Evolutionary conservation across 2,113 vertebrate genomes (phyloP).

Genomic region (Otolemur garnettii): DNA sequence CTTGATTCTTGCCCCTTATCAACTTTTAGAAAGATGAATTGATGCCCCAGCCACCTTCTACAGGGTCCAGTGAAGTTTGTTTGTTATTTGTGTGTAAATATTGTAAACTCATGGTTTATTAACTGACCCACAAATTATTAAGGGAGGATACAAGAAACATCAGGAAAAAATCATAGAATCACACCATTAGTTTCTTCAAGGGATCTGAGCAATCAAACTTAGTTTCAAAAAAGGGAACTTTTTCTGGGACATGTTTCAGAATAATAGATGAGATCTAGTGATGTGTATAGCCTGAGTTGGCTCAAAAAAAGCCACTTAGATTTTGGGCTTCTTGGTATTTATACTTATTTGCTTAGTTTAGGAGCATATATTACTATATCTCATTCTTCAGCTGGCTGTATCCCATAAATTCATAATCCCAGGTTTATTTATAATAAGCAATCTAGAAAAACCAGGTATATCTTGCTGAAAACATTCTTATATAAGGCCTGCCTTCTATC

Average conservation of each 20-base stretch:
- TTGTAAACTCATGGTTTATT: background rate
- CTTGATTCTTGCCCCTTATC: background rate
- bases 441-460: no score
- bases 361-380: background rate
- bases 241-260: background rate
- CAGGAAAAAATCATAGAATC: background rate
- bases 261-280: background rate
- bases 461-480: no score
- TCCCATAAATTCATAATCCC: no score
- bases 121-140: background rate
- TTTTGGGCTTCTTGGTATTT: background rate
- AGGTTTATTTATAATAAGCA: no score
- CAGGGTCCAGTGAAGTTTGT: background rate
- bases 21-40: conserved; percentile 22
- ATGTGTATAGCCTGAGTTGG: background rate
- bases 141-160: background rate
- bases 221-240: background rate
- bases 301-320: background rate
- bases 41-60: background rate
- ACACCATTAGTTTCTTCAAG: background rate
- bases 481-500: no score
- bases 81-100: background rate
- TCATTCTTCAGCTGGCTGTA: background rate
- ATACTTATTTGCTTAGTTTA: background rate
- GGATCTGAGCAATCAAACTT: background rate